A percentile compares a stretch with the other conserved stretches of the same genome.
Conservation (phyloP, 2,113 vertebrate genomes). For the Calypte anna region DNA sequence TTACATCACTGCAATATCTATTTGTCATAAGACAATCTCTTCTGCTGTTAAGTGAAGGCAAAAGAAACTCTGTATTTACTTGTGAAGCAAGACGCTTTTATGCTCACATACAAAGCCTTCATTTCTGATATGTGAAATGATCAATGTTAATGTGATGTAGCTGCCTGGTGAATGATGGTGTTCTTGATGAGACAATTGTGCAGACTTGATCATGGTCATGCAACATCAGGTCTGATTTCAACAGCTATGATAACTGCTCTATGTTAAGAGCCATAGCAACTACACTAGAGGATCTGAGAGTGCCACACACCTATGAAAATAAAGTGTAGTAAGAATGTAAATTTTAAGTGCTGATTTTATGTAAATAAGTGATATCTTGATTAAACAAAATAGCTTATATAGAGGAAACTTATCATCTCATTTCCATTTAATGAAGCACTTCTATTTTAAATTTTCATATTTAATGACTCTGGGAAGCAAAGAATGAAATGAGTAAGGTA, state of each 20-base stretch:
- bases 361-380: not conserved
- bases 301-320: not conserved
- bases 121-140: not conserved
- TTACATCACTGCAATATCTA: not conserved
- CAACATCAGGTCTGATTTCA: not conserved
- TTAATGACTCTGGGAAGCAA: not conserved
- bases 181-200: not conserved
- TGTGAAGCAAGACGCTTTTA: not conserved
- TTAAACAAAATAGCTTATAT: not conserved
- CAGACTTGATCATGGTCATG: not conserved
- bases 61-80: not conserved
- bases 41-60: not conserved
- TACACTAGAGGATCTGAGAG: not conserved
- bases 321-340: not conserved
- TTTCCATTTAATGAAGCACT: slow-evolving; percentile 5
- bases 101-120: not conserved
- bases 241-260: not conserved
- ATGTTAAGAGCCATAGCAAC: not conserved
- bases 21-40: not conserved
- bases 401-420: not conserved
- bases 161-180: not conserved
- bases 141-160: not conserved
- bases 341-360: not conserved
- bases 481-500: not conserved
- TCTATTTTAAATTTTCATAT: not conserved